Conservation (phyloP, 2,797 vertebrate genomes). For the Philypnodon macrostomus region DNA sequence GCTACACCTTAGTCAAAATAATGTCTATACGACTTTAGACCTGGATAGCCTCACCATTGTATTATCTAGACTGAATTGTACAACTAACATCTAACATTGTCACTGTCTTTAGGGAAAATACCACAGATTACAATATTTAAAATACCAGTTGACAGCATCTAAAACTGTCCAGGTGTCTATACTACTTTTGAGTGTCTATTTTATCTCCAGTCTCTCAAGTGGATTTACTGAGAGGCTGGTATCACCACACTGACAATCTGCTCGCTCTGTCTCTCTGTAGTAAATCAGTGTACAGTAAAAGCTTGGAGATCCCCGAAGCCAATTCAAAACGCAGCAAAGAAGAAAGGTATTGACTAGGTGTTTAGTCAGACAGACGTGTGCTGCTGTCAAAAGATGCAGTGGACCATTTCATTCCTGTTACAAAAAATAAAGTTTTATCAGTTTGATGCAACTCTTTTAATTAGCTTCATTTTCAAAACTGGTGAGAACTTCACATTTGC, state of each 20-base stretch:
- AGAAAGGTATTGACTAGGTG: slow-evolving; percentile 88
- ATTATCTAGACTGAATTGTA: too few relatives aligned
- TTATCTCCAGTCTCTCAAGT: slow-evolving; percentile 15
- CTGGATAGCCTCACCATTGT: too few relatives aligned
- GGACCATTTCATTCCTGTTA: slow-evolving; percentile 31
- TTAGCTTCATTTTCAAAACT: slow-evolving; percentile 34
- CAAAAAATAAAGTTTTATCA: slow-evolving; percentile 18
- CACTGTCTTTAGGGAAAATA: too few relatives aligned
- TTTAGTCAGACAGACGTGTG: slow-evolving; percentile 59
- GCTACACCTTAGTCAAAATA: too few relatives aligned
- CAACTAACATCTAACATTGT: too few relatives aligned
- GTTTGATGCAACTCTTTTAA: slow-evolving; percentile 26
- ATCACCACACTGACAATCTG: slow-evolving; percentile 76
- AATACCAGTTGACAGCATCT: too few relatives aligned
- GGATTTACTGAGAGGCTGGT: slow-evolving; percentile 30
- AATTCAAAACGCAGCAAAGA: slow-evolving; percentile 93
- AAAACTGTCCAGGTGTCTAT: not conserved
- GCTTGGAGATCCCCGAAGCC: slow-evolving; percentile 95
- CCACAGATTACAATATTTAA: too few relatives aligned
- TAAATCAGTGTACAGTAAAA: slow-evolving; percentile 98
- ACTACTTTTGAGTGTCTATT: not conserved
- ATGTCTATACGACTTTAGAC: too few relatives aligned
- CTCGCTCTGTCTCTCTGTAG: slow-evolving; percentile 87
- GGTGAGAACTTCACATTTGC: slow-evolving; percentile 28
- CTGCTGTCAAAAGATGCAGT: slow-evolving; percentile 78